Base-by-base conservation (phyloP, 2,888 invertebrate species). In the Dorcus parallelipipedus region DNA sequence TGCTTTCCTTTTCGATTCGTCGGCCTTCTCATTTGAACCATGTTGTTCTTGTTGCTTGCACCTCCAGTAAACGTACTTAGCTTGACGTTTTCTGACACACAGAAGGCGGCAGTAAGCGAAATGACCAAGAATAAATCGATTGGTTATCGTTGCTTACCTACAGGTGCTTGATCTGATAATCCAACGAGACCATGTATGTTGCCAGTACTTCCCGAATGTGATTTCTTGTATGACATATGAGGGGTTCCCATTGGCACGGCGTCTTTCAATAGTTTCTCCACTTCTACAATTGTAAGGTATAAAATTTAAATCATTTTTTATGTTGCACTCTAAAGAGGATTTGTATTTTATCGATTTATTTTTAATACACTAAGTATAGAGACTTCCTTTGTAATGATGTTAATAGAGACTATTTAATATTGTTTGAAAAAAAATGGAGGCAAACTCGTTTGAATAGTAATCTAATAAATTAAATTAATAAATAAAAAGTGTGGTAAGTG, bases 1-100 rank as follows among this genome's bases (percentile, higher is more conserved):
- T 93, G 93, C 78, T 95, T 95, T 66, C 95, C 95, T 74, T 91
- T 90, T 67, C 93, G 86, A 78, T 93, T 93, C 60, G 92, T 93
- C 52, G 91, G 89, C 68, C 93, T 83, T 61, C 93, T 84, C 87
- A 94, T 86, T 80, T 93, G 93, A 52, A 94, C 93, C 69, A 84
- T 82, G 65, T 80, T 85, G 64, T 83, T 84, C 69, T 85, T 86
- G 66, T 82, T 82, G 63, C 82, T 82, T 49, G 81, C 76, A 38
- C 81, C 81, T 56, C 82, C 80, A 68, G 84, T 83, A 76, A 87
- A 88, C 23, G 87, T 86, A 66, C 85, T 85, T 62, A 88, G 75
- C 77, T 87, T 59, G 33, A 59, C 56, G 39, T 61, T 66, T 40
- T 60, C 54, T 61, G 50, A 45, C 47, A 52, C 38, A 23, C 3